Evolutionary conservation across 2,113 vertebrate species (phyloP), one percentile per base, ranked within the genome.

Genomic region (Indri indri): DNA sequence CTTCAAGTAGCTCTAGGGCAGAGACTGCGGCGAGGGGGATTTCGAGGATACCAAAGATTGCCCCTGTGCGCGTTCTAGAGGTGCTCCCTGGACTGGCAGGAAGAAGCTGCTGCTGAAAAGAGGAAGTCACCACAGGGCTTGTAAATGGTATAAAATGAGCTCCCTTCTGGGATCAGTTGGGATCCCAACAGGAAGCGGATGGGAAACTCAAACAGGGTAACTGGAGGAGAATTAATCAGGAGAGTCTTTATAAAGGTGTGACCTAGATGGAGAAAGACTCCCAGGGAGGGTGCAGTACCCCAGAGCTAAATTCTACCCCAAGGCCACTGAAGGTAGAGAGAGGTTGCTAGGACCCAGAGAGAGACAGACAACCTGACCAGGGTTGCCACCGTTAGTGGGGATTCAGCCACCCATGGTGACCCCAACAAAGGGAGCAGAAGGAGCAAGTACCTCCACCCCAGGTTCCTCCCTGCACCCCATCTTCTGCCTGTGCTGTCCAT

Each of bases 1-100:
- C 95, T 96, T 61, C 4, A 70, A 93, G 94, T 20, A 59, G 88
- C 94, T 86, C 88, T 71, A 85, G 87, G 61, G 59, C 88, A 45
- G 66, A 52, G 65, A 23, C 52, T 14, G 17, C 20, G 84, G 84
- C 61, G 57, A 32, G 86, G 63, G 27, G 65, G 81, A 32, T 91
- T 91, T 90, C 88, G 6, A 89, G 84, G 65, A 27, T 3, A 47
- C 37, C 40, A 25, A n/a, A 65, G 42, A 1, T 54, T 34, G 65
- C 61, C 68, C 47, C 1, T 0, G 13, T 37, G 40, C n/a, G 42
- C 14, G 11, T 73, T 54, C 47, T 71, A 57, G 80, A 82, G 11
- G 32, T 25, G 27, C 70, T 61, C 42, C 40, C 47, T 57, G 32
- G 40, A 5, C 8, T 63, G 40, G 9, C 34, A 34, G 52, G 34